Evolutionary conservation across 2,888 invertebrate species (phyloP).

Genomic region (Mesoligia furuncula): DNA sequence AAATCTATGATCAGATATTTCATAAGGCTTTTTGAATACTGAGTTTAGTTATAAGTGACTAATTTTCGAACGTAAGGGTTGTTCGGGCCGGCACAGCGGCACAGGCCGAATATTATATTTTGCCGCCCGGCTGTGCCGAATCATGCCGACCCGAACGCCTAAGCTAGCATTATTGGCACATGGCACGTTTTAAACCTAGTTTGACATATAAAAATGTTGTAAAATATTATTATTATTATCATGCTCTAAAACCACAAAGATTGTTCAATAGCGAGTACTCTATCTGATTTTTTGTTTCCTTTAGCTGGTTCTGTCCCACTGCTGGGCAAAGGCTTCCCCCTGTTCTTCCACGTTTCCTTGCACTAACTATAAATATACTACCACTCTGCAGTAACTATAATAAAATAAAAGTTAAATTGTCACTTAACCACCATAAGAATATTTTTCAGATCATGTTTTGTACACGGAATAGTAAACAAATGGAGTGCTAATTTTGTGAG

Average conservation of each 20-base stretch:
- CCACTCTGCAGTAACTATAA: neutral
- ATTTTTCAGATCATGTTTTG: slow-evolving; percentile 1
- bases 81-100: neutral
- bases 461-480: slow-evolving; percentile 20
- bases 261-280: slow-evolving; percentile 3
- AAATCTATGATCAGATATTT: neutral
- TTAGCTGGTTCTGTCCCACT: too few species aligned
- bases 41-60: neutral
- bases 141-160: neutral
- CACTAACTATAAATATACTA: too few species aligned
- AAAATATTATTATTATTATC: neutral
- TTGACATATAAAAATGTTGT: neutral
- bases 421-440: neutral
- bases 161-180: neutral
- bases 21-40: neutral
- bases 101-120: neutral
- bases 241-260: neutral
- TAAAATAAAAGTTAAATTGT: neutral
- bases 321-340: too few species aligned
- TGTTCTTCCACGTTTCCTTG: too few species aligned
- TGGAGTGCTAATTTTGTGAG: neutral
- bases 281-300: neutral
- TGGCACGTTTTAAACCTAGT: neutral
- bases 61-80: neutral
- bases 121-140: neutral